Evolutionary conservation across 2,113 vertebrate genomes (phyloP).

Genomic region (Nymphicus hollandicus): DNA sequence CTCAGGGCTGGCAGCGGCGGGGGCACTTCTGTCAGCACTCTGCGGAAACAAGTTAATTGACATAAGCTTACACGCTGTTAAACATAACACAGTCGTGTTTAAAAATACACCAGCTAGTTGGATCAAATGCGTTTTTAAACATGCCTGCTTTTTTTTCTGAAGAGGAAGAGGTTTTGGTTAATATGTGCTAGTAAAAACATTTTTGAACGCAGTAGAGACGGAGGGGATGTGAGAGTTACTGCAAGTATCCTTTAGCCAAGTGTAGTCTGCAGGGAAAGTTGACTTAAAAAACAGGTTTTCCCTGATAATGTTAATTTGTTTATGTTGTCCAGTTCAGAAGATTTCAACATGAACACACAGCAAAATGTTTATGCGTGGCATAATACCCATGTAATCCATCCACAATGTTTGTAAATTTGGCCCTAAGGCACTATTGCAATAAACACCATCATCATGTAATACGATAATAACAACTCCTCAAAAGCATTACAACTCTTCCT

Average conservation of each 20-base stretch:
- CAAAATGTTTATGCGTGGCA: not conserved
- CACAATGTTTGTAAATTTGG: conserved; percentile 24
- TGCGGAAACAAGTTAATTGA: conserved; percentile 30
- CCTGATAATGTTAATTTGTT: conserved; percentile 36
- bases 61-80: conserved; percentile 45
- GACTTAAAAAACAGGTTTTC: conserved; percentile 38
- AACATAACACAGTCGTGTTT: conserved; percentile 44
- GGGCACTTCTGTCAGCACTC: conserved; percentile 36
- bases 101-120: conserved; percentile 21
- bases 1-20: rapidly evolving
- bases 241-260: not conserved
- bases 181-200: not conserved
- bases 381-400: conserved; percentile 35
- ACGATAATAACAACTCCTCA: conserved; percentile 43
- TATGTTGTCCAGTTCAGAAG: conserved; percentile 47
- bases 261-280: not conserved
- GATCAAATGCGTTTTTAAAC: conserved; percentile 54
- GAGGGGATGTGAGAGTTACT: not conserved
- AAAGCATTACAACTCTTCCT: conserved; percentile 43
- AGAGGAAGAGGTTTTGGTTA: conserved; percentile 23
- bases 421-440: conserved; percentile 41
- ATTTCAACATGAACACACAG: conserved; percentile 4
- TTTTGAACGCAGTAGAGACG: not conserved
- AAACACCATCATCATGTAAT: conserved; percentile 45
- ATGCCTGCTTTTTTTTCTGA: not conserved